A percentile compares a stretch with the other conserved stretches of the same genome.
phyloP scores from a whole-genome alignment of 2,797 vertebrate genomes.

The Gymnoscopelus microlampas region DNA sequence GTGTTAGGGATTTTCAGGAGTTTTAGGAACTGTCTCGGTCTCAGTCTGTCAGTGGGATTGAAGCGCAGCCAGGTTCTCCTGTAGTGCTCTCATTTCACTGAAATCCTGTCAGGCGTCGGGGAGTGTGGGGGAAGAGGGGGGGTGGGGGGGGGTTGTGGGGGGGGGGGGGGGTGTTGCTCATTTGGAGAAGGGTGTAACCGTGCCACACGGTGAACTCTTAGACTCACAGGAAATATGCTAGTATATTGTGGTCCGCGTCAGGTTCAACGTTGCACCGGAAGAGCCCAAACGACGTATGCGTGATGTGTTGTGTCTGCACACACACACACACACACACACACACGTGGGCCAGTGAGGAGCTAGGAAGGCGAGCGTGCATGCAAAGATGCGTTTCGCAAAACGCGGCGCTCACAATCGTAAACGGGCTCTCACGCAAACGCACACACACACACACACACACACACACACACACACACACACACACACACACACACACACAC shows the following conservation, averaged over 20 bases:
- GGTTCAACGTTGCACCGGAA: slow-evolving; percentile 54
- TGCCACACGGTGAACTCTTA: slow-evolving; percentile 62
- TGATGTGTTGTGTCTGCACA: slow-evolving; percentile 48
- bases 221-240: slow-evolving; percentile 64
- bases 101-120: slow-evolving; percentile 80
- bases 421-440: slow-evolving; percentile 61
- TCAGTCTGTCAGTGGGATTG: slow-evolving; percentile 82
- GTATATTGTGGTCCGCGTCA: slow-evolving; percentile 62
- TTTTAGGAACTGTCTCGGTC: slow-evolving; percentile 83
- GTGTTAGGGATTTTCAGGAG: slow-evolving; percentile 83
- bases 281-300: slow-evolving; percentile 48
- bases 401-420: slow-evolving; percentile 41
- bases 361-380: slow-evolving; percentile 58
- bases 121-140: neutral
- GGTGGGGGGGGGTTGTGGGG: slow-evolving; percentile 24
- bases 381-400: slow-evolving; percentile 17
- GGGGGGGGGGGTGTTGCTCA: slow-evolving; percentile 71
- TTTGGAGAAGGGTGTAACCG: slow-evolving; percentile 76
- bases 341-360: slow-evolving; percentile 15
- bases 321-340: slow-evolving; percentile 45
- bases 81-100: slow-evolving; percentile 82
- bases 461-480: slow-evolving; percentile 42
- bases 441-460: slow-evolving; percentile 19
- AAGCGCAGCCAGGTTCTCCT: slow-evolving; percentile 83
- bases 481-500: no score